Base-by-base conservation (phyloP, 2,888 invertebrate genomes). In the Dasysyrphus tricinctus region DNA sequence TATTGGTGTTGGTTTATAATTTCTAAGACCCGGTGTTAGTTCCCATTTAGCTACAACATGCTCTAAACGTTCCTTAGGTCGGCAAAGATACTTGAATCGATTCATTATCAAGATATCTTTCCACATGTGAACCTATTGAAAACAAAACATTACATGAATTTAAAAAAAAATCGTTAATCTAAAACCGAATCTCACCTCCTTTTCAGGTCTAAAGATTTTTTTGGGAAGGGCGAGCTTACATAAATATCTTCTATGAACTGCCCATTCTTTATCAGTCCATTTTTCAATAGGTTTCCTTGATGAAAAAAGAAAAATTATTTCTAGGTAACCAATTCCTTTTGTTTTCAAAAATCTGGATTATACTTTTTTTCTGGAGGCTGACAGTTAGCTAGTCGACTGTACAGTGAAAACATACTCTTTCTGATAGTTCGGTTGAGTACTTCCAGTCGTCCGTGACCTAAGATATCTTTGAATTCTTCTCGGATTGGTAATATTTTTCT, bases 361-460 rank as follows among this genome's bases (percentile, higher is more conserved):
- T 87, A 92, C 92, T 78, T 89, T 70, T 89, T 82, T 16, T 80
- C 49, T 5, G 92, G 88, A 3, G 91, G 90, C 72, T 90, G 89
- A 5, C 88, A 37, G 75, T 92, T 92, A 11, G 77, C 88, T 49
- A 92, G 81, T 0, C 92, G 91, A 79, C 91, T 91, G 80, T 92
- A 92, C 39, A 92, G 51, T 0, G 92, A 91, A 29, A 92, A 72
- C 49, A 91, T 88, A 79, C 91, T 92, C 49, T 88, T 90, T 9
- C 90, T 90, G 32, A 92, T 88, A 72, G 89, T 89, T 6, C 91
- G 90, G 86, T 91, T 92, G 5, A 92, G 63, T 7, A 90, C 88
- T 8, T 77, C 9, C 29, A 89, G 81, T 0, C 90, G 88, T 7
- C 80, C 51, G 0, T 74, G 59, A 0, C 51, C 76, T 8, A 80